Evolutionary conservation across 2,888 invertebrate genomes (phyloP), one percentile per base, ranked within the genome.

Genomic region (Octonoba sinensis): DNA sequence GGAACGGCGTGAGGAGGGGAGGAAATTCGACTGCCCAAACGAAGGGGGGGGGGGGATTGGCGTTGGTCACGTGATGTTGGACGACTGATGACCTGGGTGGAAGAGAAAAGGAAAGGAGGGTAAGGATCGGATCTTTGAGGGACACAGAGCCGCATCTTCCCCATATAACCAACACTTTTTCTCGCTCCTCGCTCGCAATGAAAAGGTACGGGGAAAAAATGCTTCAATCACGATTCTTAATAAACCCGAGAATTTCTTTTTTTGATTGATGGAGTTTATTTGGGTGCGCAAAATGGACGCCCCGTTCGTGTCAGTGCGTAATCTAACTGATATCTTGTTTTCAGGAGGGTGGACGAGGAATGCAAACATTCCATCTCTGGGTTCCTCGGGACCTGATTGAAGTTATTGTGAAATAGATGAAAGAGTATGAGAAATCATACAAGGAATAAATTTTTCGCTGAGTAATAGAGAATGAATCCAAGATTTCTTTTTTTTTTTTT

Each of bases 151-250:
- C 64, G 64, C 65, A 69, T 70, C 70, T 77, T 77, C 76, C 64
- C 77, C 65, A 69, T 77, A 70, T 77, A 77, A 69, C 76, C 70
- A 62, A 59, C 69, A 71, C 70, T 64, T 71, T 65, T 70, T 57
- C 47, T 12, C 36, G 15, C 16, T 20, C 62, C 20, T 22, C 44
- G 24, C 44, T 62, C 44, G 22, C 56, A 57, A 64, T 66, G 54
- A 60, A 62, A 69, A 69, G 79, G 69, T 69, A 73, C 69, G 62
- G 66, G 51, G 71, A 65, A 51, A 81, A 81, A 73, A 62, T 49
- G 36, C 69, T 49, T 62, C 79, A 81, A 81, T 81, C 79, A 81
- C 79, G 64, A 73, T 73, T 73, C 73, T 81, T 81, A 81, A 81
- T 81, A 79, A 73, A 81, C 67, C 72, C 44, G 66, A 69, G 76